Conservation (phyloP, 2,113 vertebrate species). For the Nothoprocta perdicaria region DNA sequence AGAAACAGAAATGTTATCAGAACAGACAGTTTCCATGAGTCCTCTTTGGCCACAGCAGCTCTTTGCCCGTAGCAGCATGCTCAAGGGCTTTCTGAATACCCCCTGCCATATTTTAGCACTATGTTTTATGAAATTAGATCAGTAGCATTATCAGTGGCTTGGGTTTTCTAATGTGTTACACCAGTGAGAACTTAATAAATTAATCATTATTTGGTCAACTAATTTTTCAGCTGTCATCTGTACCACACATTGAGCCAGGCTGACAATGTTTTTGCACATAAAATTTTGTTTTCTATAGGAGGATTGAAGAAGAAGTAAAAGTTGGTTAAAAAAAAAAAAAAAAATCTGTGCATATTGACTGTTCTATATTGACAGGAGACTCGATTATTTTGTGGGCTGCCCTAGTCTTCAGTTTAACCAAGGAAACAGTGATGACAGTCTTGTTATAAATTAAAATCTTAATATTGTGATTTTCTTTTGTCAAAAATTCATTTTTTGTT, state of each 20-base stretch:
- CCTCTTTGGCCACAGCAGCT: neutral
- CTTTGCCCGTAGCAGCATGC: neutral
- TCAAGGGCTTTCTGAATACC: neutral
- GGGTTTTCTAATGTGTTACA: neutral
- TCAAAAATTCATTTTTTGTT: neutral
- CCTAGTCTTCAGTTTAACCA: neutral
- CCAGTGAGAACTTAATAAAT: neutral
- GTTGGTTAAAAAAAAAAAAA: neutral
- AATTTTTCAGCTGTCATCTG: constrained; percentile 10
- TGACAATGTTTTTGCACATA: neutral
- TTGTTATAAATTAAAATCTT: neutral
- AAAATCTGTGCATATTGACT: neutral
- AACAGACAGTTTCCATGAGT: neutral
- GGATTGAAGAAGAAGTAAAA: neutral
- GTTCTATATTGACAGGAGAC: neutral
- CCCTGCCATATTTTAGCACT: neutral
- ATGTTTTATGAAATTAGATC: neutral
- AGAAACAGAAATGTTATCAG: neutral
- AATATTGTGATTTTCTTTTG: neutral
- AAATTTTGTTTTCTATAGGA: neutral
- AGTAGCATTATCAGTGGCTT: neutral
- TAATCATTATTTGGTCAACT: constrained; percentile 34
- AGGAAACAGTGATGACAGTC: neutral
- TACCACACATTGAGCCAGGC: neutral
- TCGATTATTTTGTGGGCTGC: neutral